Evolutionary conservation across 2,113 vertebrate genomes (phyloP).

Genomic region (Forbesichthys agassizii): DNA sequence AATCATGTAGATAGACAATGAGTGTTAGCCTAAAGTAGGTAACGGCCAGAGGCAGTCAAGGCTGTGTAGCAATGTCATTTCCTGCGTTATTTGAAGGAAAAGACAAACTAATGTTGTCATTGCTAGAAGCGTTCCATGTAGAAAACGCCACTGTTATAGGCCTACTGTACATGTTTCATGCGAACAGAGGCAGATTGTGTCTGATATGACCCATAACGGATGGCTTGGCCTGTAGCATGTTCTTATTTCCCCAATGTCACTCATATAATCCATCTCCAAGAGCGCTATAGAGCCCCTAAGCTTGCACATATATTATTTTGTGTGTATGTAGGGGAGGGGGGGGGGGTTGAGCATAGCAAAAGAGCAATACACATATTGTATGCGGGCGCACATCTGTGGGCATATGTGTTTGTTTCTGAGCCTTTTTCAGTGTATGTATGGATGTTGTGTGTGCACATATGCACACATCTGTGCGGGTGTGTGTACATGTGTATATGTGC

Average conservation of each 20-base stretch:
- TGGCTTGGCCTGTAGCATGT: conserved; percentile 69
- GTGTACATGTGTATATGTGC: neutral
- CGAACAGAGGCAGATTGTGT: conserved; percentile 55
- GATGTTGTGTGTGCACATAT: conserved; percentile 24
- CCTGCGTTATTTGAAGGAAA: too few relatives aligned
- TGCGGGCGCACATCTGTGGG: neutral
- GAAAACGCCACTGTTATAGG: conserved; percentile 35
- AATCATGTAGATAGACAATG: too few relatives aligned
- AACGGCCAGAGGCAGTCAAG: too few relatives aligned
- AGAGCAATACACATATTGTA: too few relatives aligned
- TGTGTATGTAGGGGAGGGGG: conserved; percentile 14
- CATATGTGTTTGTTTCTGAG: conserved; percentile 6
- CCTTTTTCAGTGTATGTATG: conserved; percentile 34
- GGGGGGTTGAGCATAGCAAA: neutral
- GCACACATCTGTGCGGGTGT: conserved; percentile 15
- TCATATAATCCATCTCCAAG: conserved; percentile 71
- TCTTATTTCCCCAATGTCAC: conserved; percentile 80
- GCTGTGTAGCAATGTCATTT: too few relatives aligned
- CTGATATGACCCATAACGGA: conserved; percentile 78
- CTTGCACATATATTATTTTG: conserved; percentile 41
- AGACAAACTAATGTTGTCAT: too few relatives aligned
- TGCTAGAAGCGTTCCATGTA: conserved; percentile 13
- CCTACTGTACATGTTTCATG: conserved; percentile 61
- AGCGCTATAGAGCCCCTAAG: conserved; percentile 31
- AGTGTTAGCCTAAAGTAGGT: too few relatives aligned